Evolutionary conservation across 1,140 invertebrate species (phyloP), one percentile per base, ranked within the genome.

Genomic region (Latrodectus geometricus): DNA sequence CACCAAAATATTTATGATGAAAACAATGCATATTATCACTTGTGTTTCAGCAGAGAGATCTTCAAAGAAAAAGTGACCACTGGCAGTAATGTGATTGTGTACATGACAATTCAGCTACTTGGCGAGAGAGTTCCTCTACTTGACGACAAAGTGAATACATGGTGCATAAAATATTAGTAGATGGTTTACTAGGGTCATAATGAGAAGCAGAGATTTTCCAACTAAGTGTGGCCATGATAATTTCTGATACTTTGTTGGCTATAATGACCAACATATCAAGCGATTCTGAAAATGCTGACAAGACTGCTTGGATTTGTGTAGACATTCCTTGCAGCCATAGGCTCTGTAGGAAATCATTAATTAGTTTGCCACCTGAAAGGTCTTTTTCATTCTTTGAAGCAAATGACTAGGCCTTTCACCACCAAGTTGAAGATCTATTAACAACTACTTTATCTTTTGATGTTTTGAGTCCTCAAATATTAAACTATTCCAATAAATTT

Each of bases 281-380:
- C 0, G 15, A 65, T 49, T 75, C 69, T 49, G 69, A 35, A 2
- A 70, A 83, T 14, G 69, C 70, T 14, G 72, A 65, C 12, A 83
- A 48, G n/a, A 74, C 1, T 0, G 54, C 48, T 48, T 83, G 52
- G 8, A 65, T 56, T 12, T 83, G 70, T 14, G 35, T 11, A 17
- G 70, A 70, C 20, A 83, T 49, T n/a, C 52, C 0, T 52, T 74
- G 79, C 49, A 82, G 14, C 79, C 79, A 82, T 48, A 74, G 65
- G 4, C 48, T 81, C 50, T 76, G 23, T n/a, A 76, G 21, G 4
- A 76, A 17, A 17, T 76, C 49, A 5, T 76, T 1, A 0, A 5
- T 52, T 8, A 76, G 20, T 76, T 50, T 2, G 11, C 17, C 11
- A 8, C 17, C 15, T 8, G 35, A 48, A 17, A 76, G 49, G 15